A percentile compares a stretch with the other conserved stretches of the same genome.
phyloP scores from a whole-genome alignment of 2,113 vertebrate genomes.

The Chaetorhynchus papuensis region DNA sequence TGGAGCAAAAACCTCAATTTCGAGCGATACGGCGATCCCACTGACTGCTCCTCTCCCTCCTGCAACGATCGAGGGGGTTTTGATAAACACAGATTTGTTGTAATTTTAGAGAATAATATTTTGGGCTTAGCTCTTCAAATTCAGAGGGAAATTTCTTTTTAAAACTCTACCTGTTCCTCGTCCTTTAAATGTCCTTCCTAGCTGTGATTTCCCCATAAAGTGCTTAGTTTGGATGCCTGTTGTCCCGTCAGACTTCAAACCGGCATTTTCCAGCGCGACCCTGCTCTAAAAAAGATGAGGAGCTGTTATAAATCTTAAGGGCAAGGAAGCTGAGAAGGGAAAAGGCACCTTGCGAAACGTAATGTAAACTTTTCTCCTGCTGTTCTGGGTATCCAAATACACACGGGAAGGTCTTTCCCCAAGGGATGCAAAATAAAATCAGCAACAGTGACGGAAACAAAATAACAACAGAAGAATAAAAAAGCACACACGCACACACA shows the following conservation, averaged over 20 bases:
- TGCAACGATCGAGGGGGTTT: not conserved
- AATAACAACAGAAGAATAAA: not conserved
- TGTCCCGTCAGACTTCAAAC: not conserved
- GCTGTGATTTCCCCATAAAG: not conserved
- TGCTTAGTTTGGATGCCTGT: not conserved
- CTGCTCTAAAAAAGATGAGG: not conserved
- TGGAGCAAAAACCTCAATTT: not conserved
- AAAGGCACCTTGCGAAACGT: not conserved
- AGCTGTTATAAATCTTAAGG: not conserved
- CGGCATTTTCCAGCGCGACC: not conserved
- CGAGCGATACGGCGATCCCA: not conserved
- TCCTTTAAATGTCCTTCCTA: not conserved
- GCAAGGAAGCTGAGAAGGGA: not conserved
- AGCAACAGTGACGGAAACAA: not conserved
- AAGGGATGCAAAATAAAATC: not conserved
- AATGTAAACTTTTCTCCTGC: not conserved
- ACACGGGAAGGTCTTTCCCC: not conserved
- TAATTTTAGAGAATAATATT: not conserved
- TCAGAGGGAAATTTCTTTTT: not conserved
- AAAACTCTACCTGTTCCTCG: not conserved
- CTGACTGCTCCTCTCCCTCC: not conserved
- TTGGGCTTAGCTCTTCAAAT: not conserved
- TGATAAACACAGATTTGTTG: not conserved
- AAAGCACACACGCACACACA: rapidly evolving
- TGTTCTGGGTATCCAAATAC: not conserved